phyloP scores from a whole-genome alignment of 2,113 vertebrate species.

The Herpailurus yagouaroundi region DNA sequence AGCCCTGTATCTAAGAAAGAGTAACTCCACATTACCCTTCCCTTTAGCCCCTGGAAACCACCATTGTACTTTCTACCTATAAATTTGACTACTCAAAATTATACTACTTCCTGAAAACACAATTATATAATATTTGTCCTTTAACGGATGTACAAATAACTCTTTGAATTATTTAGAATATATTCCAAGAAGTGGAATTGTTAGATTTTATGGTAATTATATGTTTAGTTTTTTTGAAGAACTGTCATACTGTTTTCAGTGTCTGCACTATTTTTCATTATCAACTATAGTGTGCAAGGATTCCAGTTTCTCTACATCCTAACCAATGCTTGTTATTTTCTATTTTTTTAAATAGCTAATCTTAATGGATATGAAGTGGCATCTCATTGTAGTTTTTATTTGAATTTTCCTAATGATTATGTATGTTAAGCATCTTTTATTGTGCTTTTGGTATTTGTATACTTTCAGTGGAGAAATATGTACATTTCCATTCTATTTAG shows the following conservation, averaged over 20 bases:
- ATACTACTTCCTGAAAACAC: neutral
- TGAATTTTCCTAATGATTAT: neutral
- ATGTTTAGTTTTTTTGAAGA: neutral
- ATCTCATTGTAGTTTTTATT: neutral
- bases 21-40: neutral
- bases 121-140: neutral
- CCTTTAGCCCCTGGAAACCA: neutral
- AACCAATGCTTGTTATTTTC: neutral
- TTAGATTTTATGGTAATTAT: neutral
- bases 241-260: neutral
- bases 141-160: neutral
- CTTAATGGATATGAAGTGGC: neutral
- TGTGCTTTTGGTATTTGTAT: neutral
- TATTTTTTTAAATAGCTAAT: neutral
- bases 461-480: neutral
- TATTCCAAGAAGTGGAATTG: neutral
- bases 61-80: neutral
- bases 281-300: neutral
- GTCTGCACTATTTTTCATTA: neutral
- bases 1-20: neutral
- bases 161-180: neutral
- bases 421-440: neutral
- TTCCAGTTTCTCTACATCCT: neutral
- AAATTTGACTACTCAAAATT: neutral
- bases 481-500: neutral